Percentiles rank a stretch among this genome's conserved stretches.
Conservation (phyloP, 2,797 vertebrate genomes). For the Sebastiscus albofasciatus region DNA sequence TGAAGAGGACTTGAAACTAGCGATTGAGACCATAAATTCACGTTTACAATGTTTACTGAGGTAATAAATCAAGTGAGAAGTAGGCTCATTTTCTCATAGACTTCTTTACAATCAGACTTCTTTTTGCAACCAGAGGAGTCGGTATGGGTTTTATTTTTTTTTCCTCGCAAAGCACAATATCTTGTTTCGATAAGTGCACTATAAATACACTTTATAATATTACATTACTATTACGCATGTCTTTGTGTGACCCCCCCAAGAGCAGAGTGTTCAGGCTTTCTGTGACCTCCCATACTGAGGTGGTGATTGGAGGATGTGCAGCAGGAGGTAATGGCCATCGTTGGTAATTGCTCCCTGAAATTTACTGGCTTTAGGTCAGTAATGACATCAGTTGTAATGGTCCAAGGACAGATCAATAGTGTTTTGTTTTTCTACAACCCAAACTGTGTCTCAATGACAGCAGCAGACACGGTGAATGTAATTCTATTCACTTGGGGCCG, state of each 20-base stretch:
- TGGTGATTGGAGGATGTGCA: constrained; percentile 7
- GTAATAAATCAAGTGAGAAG: too few species aligned
- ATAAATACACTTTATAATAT: not conserved
- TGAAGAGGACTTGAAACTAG: too few species aligned
- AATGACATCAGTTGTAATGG: not conserved
- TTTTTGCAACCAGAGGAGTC: too few species aligned
- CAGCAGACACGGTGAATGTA: not conserved
- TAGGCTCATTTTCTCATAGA: too few species aligned
- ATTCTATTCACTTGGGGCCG: not conserved
- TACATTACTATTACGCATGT: not conserved
- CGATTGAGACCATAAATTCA: too few species aligned
- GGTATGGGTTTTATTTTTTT: not conserved
- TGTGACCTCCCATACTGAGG: not conserved
- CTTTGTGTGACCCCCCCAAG: not conserved
- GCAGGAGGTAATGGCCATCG: not conserved
- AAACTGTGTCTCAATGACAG: not conserved
- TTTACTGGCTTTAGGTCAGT: not conserved
- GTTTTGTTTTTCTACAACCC: not conserved
- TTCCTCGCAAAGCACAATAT: not conserved
- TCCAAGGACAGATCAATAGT: not conserved
- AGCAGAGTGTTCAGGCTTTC: not conserved
- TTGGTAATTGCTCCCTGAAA: not conserved
- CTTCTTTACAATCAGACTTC: too few species aligned
- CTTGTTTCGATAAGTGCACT: not conserved
- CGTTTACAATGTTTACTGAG: too few species aligned